Evolutionary conservation across 2,888 invertebrate species (phyloP).

Genomic region (Metellina segmentata): DNA sequence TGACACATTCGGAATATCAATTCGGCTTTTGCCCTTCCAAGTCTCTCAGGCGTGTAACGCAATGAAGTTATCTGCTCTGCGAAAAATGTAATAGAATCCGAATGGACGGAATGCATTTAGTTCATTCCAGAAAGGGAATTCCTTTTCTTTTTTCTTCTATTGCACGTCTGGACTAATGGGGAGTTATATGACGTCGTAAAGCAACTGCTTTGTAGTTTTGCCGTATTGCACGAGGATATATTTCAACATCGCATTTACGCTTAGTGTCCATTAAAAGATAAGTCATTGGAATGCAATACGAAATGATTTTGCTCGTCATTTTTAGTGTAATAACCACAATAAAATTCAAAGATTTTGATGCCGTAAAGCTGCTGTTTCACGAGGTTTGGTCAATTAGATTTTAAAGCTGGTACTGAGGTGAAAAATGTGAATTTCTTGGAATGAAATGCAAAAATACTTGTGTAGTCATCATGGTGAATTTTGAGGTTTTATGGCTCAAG

Average conservation of each 20-base stretch:
- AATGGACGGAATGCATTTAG: slow-evolving; percentile 28
- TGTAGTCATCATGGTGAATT: no score
- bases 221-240: background rate
- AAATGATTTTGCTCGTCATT: no score
- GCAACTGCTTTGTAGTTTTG: background rate
- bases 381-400: no score
- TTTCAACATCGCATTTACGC: background rate
- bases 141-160: background rate
- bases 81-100: slow-evolving; percentile 49
- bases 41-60: slow-evolving; percentile 31
- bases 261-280: background rate
- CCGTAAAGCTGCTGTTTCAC: no score
- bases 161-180: background rate
- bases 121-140: background rate
- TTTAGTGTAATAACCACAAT: no score
- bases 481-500: no score
- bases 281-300: background rate
- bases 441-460: no score
- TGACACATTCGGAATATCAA: slow-evolving; percentile 60
- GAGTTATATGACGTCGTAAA: background rate
- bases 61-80: slow-evolving; percentile 39
- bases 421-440: no score
- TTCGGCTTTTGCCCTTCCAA: slow-evolving; percentile 3
- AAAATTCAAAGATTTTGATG: no score
- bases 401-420: no score